A percentile compares a stretch with the other conserved stretches of the same genome.
These are phyloP conservation scores for Petrocephalus sullivani DNA, from an alignment of 2,797 vertebrate species.

Conservation along the genomic window DNA sequence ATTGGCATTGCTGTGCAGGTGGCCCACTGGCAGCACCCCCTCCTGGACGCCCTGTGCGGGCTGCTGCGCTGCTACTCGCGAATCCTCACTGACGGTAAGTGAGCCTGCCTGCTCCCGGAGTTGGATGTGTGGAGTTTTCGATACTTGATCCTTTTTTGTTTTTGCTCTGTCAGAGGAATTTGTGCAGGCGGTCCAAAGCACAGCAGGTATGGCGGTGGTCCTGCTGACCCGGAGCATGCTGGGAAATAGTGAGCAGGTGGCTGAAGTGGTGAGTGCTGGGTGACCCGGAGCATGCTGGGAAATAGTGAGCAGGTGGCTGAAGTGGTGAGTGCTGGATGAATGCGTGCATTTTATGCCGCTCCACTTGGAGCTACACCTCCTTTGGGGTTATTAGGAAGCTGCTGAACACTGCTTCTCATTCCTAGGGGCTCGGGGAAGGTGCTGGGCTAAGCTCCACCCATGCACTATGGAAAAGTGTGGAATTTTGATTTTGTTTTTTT, in stretches of 20 bases:
- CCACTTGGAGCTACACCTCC: background rate
- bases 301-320: constrained; percentile 63
- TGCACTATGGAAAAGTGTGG: background rate
- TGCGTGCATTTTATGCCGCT: background rate
- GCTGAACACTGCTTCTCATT: background rate
- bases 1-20: constrained; percentile 45
- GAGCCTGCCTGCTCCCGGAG: background rate
- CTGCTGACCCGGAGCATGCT: constrained; percentile 73
- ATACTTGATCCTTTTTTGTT: background rate
- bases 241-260: constrained; percentile 62
- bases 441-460: background rate
- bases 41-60: constrained; percentile 64
- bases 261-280: constrained; percentile 70
- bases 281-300: constrained; percentile 71
- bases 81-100: constrained; percentile 78
- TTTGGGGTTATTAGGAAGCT: background rate
- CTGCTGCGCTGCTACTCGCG: constrained; percentile 70
- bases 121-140: background rate
- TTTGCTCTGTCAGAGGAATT: constrained; percentile 65
- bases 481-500: background rate
- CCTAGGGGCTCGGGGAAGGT: background rate
- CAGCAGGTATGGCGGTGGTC: constrained; percentile 81
- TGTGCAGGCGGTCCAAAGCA: constrained; percentile 80
- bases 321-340: constrained; percentile 70
- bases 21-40: constrained; percentile 29